Evolutionary conservation across 1,140 invertebrate genomes (phyloP), one percentile per base, ranked within the genome.

Genomic region (Sminthurinus signatus): DNA sequence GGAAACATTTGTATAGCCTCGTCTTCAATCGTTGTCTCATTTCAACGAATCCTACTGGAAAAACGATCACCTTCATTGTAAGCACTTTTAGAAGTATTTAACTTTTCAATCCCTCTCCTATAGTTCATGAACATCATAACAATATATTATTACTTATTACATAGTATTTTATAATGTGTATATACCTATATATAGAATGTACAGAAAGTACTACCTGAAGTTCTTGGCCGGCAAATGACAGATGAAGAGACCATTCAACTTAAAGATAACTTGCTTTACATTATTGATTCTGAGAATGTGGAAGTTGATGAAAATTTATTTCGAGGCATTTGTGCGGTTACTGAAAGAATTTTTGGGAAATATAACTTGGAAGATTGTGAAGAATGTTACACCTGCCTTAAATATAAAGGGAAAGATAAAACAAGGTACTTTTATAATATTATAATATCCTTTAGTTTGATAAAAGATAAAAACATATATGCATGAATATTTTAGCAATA

Each of bases 1-100:
- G 69, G 27, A 58, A 57, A 32, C 59, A 64, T 59, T 31, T 70
- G 28, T 70, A 70, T 28, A 63, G 57, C 42, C 42, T 70, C 4
- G 62, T 70, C 0, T 70, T 64, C 46, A 62, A 67, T 28, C 29
- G 69, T 14, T 67, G 60, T 43, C 51, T 65, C 0, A 70, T 54
- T 19, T 43, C 65, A 21, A 65, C 67, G 50, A 70, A 70, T 55
- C 69, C 69, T 14, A 67, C 65, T 1, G 59, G 62, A 48, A 67
- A 63, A 25, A 31, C 31, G 1, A 70, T 70, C 21, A 58, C 60
- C 17, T 43, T 54, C n/a, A n/a, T n/a, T n/a, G n/a, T n/a, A n/a
- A n/a, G n/a, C n/a, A n/a, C n/a, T n/a, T n/a, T n/a, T n/a, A n/a
- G n/a, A n/a, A n/a, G n/a, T n/a, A n/a, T n/a, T n/a, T n/a, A n/a